Conservation (phyloP, 2,888 invertebrate genomes). For the Anoplius nigerrimus region DNA sequence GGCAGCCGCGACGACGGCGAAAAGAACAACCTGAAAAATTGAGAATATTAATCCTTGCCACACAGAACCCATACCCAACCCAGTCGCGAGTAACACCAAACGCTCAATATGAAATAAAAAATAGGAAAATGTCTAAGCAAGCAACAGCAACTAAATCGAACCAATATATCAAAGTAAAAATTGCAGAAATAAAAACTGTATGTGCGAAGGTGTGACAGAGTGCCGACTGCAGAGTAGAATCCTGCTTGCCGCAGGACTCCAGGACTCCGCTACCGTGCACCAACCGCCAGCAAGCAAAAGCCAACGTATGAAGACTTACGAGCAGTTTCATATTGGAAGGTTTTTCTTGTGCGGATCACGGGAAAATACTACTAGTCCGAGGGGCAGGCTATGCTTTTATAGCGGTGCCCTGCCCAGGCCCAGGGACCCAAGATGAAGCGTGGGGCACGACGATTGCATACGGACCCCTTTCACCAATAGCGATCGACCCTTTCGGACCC, state of each 20-base stretch:
- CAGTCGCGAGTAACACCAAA: too few relatives aligned
- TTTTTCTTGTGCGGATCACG: constrained; percentile 70
- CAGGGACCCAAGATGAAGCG: constrained; percentile 65
- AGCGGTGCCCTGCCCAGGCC: constrained; percentile 70
- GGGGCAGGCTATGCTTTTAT: constrained; percentile 74
- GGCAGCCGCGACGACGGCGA: constrained; percentile 69
- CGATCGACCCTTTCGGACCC: constrained; percentile 63
- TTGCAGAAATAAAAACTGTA: too few relatives aligned
- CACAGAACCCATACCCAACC: too few relatives aligned
- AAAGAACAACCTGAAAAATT: constrained; percentile 65
- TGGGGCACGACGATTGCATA: constrained; percentile 63
- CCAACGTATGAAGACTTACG: constrained; percentile 65
- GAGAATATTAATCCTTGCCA: too few relatives aligned
- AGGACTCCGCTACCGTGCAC: too few relatives aligned
- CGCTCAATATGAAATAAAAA: too few relatives aligned
- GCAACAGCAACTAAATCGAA: too few relatives aligned
- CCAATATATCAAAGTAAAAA: too few relatives aligned
- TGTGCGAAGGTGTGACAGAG: too few relatives aligned
- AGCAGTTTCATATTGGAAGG: constrained; percentile 71
- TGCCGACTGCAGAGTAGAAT: too few relatives aligned
- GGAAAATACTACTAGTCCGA: constrained; percentile 70
- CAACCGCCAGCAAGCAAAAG: not conserved
- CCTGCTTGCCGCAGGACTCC: too few relatives aligned
- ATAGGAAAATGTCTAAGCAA: too few relatives aligned
- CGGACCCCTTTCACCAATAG: constrained; percentile 71